A percentile compares a stretch with the other conserved stretches of the same genome.
Conservation (phyloP, 1,140 invertebrate genomes). For the Daktulosphaira vitifoliae region DNA sequence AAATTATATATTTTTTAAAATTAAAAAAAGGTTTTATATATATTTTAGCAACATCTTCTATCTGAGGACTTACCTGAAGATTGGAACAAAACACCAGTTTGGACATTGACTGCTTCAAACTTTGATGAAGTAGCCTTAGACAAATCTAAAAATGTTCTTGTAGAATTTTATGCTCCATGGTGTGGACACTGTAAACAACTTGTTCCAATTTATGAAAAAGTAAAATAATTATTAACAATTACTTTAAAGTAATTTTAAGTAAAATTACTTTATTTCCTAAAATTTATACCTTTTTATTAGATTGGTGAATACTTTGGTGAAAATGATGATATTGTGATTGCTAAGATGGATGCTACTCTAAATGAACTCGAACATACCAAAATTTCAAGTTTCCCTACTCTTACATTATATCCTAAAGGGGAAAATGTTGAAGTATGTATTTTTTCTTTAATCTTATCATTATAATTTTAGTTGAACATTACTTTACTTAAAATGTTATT, state of each 20-base stretch:
- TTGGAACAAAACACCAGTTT: conserved; percentile 94
- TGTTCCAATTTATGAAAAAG: conserved; percentile 84
- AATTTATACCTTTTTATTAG: background rate
- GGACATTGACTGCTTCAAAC: conserved; percentile 88
- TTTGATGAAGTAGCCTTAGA: conserved; percentile 91
- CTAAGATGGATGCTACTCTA: conserved; percentile 96
- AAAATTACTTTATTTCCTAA: background rate
- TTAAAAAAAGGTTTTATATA: conserved; percentile 7
- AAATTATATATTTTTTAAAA: background rate
- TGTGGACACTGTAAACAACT: conserved; percentile 95
- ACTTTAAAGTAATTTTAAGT: background rate
- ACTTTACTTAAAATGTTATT: background rate
- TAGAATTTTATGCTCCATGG: conserved; percentile 99
- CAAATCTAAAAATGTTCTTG: conserved; percentile 83
- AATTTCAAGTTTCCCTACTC: conserved; percentile 91
- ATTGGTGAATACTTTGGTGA: conserved; percentile 76
- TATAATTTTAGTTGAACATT: no score
- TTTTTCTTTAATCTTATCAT: no score
- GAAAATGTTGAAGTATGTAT: conserved; percentile 27
- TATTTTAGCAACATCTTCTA: conserved; percentile 70
- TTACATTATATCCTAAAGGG: conserved; percentile 87
- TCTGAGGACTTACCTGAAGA: conserved; percentile 91
- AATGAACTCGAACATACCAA: conserved; percentile 95
- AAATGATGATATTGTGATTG: conserved; percentile 76
- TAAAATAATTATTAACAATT: conserved; percentile 37